Conservation (phyloP, 2,797 vertebrate species). For the Sarcoramphus papa region DNA sequence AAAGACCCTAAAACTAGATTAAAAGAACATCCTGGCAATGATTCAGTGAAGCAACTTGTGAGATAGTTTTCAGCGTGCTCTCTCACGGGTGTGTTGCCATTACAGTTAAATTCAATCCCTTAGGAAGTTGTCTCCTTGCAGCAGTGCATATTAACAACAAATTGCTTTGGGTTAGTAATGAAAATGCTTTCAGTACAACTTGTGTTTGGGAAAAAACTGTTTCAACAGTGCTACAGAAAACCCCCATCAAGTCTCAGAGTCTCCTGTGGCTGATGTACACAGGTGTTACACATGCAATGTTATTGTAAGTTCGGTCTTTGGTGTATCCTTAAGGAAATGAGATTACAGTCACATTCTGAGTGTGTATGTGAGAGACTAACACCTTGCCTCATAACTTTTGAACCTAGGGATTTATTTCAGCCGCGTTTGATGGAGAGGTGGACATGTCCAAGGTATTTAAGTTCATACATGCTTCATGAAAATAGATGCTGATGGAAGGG, state of each 20-base stretch:
- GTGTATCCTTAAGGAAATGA: neutral
- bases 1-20: neutral
- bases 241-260: neutral
- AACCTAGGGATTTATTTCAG: neutral
- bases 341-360: neutral
- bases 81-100: neutral
- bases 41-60: neutral
- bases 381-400: neutral
- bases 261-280: neutral
- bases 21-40: neutral
- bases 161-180: neutral
- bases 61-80: neutral
- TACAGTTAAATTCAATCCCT: neutral
- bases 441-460: neutral
- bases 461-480: neutral
- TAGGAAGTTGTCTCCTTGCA: neutral
- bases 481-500: neutral
- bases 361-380: neutral
- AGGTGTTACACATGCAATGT: accelerated
- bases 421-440: neutral
- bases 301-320: neutral
- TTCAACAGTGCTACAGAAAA: neutral
- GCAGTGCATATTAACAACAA: neutral
- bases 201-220: neutral
- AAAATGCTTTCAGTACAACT: neutral